phyloP scores from a whole-genome alignment of 2,797 vertebrate genomes.

The Propithecus deckenii region DNA sequence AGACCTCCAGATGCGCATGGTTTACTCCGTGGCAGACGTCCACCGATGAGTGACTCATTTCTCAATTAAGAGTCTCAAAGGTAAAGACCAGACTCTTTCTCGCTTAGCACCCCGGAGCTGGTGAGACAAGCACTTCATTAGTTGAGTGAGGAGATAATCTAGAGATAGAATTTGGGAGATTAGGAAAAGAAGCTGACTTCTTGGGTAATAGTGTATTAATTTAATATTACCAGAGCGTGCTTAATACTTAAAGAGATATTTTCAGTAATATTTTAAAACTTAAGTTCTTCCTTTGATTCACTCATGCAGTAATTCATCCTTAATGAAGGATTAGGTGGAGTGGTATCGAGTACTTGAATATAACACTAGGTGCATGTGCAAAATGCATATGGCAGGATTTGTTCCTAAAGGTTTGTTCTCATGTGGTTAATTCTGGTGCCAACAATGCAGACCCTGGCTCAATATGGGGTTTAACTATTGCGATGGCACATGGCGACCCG shows the following conservation, averaged over 20 bases:
- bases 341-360: not conserved
- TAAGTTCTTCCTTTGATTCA: slow-evolving; percentile 7
- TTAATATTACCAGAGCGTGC: not conserved
- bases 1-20: not conserved
- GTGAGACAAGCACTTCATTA: not conserved
- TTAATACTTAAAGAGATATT: not conserved
- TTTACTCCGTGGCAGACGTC: not conserved
- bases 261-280: slow-evolving; percentile 8
- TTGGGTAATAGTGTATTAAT: not conserved
- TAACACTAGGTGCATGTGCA: not conserved
- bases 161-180: not conserved
- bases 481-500: rapidly evolving
- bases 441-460: too few relatives aligned
- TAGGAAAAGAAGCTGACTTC: not conserved
- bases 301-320: not conserved
- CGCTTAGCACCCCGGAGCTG: not conserved
- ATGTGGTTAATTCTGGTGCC: not conserved
- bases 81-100: not conserved
- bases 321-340: not conserved
- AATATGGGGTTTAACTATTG: too few relatives aligned
- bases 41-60: not conserved
- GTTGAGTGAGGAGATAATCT: not conserved
- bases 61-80: not conserved
- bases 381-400: not conserved
- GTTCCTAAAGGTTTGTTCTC: not conserved